Evolutionary conservation across 23 tunicate species (phyloP).

Genomic region (Clavelina lepadiformis): DNA sequence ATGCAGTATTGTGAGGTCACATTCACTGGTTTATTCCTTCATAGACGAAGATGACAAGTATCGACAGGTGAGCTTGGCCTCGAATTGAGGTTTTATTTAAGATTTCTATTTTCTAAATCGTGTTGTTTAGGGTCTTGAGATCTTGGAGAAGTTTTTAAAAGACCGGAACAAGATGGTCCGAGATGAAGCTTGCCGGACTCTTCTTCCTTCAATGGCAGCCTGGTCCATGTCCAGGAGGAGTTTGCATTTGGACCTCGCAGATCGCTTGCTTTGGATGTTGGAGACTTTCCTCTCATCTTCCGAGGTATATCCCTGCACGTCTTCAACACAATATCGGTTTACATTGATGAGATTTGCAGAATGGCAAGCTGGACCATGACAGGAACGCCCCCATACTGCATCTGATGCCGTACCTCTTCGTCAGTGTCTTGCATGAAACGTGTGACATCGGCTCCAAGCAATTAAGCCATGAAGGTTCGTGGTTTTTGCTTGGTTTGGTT

Average conservation of each 20-base stretch:
- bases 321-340: no score
- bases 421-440: constrained; percentile 24
- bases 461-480: no score
- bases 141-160: constrained; percentile 23
- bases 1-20: constrained; percentile 55
- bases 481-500: no score
- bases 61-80: constrained; percentile 27
- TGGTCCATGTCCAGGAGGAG: constrained; percentile 37
- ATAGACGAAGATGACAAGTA: constrained; percentile 73
- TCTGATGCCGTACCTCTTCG: constrained; percentile 32
- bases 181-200: constrained; percentile 4
- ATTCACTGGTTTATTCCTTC: constrained; percentile 50
- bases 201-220: constrained; percentile 54
- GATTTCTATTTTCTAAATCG: not conserved
- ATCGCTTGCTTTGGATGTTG: constrained; percentile 17
- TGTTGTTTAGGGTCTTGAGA: constrained; percentile 27
- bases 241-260: constrained; percentile 29
- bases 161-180: constrained; percentile 30
- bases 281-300: constrained; percentile 1
- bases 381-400: constrained; percentile 6
- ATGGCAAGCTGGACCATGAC: no score
- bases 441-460: no score
- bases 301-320: not conserved
- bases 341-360: no score
- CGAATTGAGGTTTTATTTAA: not conserved